Percentiles rank a stretch among this genome's conserved stretches.
Evolutionary conservation across 2,113 vertebrate genomes (phyloP).

Genomic region (Centropus bengalensis): DNA sequence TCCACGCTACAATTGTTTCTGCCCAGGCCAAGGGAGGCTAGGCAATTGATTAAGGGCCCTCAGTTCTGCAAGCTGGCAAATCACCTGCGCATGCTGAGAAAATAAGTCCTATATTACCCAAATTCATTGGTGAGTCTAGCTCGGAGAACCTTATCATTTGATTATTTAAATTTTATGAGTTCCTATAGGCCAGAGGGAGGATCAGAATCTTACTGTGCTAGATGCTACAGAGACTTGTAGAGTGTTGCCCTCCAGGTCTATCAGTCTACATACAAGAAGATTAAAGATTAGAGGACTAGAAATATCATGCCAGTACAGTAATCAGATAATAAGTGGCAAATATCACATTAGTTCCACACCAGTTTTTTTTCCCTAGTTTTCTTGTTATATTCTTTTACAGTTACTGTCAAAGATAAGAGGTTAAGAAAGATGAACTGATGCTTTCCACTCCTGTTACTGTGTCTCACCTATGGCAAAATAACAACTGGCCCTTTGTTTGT

Average conservation of each 20-base stretch:
- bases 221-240: not conserved
- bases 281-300: slow-evolving; percentile 17
- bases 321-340: slow-evolving; percentile 56
- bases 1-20: not conserved
- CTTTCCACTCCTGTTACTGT: not conserved
- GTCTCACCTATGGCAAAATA: not conserved
- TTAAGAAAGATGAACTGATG: slow-evolving; percentile 8
- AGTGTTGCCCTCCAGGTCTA: slow-evolving; percentile 41
- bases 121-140: not conserved
- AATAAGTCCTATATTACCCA: not conserved
- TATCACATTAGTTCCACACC: slow-evolving; percentile 54
- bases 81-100: not conserved
- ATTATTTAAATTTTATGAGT: slow-evolving; percentile 22
- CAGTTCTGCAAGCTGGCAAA: not conserved
- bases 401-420: not conserved
- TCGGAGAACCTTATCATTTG: not conserved
- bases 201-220: not conserved
- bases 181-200: not conserved
- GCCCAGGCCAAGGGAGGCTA: not conserved
- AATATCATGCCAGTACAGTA: slow-evolving; percentile 17
- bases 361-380: not conserved
- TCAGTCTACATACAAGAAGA: slow-evolving; percentile 34
- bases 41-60: not conserved
- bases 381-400: slow-evolving; percentile 2
- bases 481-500: not conserved